Evolutionary conservation across 2,888 invertebrate genomes (phyloP).

Genomic region (Hypercompe scribonia): DNA sequence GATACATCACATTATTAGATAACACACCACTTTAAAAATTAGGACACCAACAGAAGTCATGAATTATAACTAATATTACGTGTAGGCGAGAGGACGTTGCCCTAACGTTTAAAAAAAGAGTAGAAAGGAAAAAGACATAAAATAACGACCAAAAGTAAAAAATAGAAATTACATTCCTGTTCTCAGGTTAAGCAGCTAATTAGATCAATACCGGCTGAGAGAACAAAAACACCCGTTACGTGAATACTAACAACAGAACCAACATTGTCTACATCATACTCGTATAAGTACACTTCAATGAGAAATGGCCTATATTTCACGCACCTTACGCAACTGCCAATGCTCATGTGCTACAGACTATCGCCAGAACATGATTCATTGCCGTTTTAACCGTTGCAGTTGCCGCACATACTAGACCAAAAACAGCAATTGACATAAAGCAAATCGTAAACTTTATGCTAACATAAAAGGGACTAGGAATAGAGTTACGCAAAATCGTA

Average conservation of each 20-base stretch:
- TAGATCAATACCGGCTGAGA: conserved; percentile 11
- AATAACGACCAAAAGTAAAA: neutral
- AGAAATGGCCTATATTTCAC: conserved; percentile 63
- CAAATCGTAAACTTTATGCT: conserved; percentile 10
- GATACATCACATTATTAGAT: neutral
- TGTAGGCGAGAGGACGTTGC: neutral
- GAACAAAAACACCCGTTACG: conserved; percentile 39
- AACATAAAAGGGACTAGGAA: conserved; percentile 35
- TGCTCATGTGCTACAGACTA: conserved; percentile 8
- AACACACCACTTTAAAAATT: neutral
- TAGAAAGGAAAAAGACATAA: neutral
- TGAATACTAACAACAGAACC: conserved; percentile 37
- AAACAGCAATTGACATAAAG: conserved; percentile 26
- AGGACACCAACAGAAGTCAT: neutral
- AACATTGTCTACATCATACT: conserved; percentile 25
- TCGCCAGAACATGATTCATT: conserved; percentile 35
- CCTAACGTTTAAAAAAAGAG: too few relatives aligned
- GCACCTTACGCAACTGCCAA: conserved; percentile 32
- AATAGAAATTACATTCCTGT: neutral
- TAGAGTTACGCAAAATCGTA: conserved; percentile 52
- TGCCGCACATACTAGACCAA: conserved; percentile 13
- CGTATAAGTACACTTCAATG: conserved; percentile 41
- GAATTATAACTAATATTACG: neutral
- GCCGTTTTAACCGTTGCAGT: conserved; percentile 24
- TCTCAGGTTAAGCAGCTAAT: conserved; percentile 12